Evolutionary conservation across 1,140 invertebrate species (phyloP).

Genomic region (Drosophila novamexicana): DNA sequence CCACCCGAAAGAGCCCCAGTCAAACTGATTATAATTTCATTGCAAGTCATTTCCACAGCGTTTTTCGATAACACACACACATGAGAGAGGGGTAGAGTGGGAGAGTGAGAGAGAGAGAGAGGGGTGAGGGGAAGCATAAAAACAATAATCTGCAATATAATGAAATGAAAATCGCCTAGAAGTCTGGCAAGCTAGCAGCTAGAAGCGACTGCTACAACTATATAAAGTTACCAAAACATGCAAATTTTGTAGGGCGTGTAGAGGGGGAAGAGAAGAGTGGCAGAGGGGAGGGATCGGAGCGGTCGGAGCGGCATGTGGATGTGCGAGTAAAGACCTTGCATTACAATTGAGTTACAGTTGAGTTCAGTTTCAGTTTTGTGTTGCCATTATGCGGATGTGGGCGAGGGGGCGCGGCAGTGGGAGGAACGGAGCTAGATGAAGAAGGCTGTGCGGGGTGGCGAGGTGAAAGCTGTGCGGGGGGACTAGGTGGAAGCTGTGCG

Average conservation of each 20-base stretch:
- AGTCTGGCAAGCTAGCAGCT: slow-evolving; percentile 36
- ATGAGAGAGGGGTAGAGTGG: neutral
- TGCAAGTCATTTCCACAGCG: slow-evolving; percentile 72
- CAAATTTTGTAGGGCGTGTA: slow-evolving; percentile 28
- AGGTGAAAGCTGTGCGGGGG: neutral
- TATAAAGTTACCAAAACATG: slow-evolving; percentile 56
- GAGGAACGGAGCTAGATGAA: neutral
- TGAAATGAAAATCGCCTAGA: slow-evolving; percentile 76
- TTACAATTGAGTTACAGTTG: slow-evolving; percentile 80
- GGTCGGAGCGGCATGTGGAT: slow-evolving; percentile 24
- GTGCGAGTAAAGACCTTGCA: slow-evolving; percentile 69
- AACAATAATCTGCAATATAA: slow-evolving; percentile 64
- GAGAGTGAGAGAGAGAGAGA: neutral
- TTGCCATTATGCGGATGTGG: slow-evolving; percentile 33
- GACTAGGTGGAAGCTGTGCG: neutral
- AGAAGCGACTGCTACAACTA: slow-evolving; percentile 15
- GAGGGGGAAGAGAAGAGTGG: neutral
- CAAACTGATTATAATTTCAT: slow-evolving; percentile 70
- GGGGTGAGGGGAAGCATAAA: slow-evolving; percentile 10
- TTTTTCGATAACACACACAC: slow-evolving; percentile 26
- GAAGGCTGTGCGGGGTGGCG: no score
- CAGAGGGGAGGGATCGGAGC: neutral
- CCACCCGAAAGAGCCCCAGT: slow-evolving; percentile 38
- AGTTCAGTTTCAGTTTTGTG: slow-evolving; percentile 49
- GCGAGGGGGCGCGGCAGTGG: neutral